Conservation (phyloP, 2,797 vertebrate genomes). For the Acrossocheilus wenchowensis region DNA sequence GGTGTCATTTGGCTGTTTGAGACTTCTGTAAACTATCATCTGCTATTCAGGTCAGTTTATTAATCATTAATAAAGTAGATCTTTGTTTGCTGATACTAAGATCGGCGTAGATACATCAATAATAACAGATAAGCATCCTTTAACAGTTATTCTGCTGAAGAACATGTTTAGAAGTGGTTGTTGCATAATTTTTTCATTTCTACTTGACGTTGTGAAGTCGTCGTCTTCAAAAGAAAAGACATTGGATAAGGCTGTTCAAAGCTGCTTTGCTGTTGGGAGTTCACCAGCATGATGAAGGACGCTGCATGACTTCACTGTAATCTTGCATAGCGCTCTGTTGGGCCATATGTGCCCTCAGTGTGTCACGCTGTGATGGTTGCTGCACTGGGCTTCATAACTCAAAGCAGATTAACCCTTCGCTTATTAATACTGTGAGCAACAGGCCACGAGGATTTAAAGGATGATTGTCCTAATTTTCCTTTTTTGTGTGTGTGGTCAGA, state of each 20-base stretch:
- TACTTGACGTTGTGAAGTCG: neutral
- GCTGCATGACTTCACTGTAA: slow-evolving; percentile 62
- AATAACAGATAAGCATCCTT: neutral
- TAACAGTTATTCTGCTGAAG: neutral
- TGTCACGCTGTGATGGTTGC: slow-evolving; percentile 12
- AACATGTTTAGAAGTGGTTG: neutral
- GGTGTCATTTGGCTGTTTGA: slow-evolving; percentile 22
- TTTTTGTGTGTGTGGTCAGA: neutral
- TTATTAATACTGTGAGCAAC: slow-evolving; percentile 41
- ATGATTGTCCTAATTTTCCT: neutral
- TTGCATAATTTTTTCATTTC: neutral
- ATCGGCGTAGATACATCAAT: neutral
- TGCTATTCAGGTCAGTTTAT: neutral
- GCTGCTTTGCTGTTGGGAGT: slow-evolving; percentile 49
- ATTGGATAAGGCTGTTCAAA: slow-evolving; percentile 26
- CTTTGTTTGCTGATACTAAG: neutral
- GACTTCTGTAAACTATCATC: slow-evolving; percentile 18
- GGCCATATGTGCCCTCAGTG: slow-evolving; percentile 51
- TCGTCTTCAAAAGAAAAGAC: slow-evolving; percentile 8
- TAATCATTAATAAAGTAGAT: neutral
- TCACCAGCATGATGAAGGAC: slow-evolving; percentile 44
- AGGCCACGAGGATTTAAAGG: slow-evolving; percentile 32
- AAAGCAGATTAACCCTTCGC: slow-evolving; percentile 47
- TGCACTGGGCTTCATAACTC: slow-evolving; percentile 42
- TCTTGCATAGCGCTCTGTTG: slow-evolving; percentile 40